phyloP scores from a whole-genome alignment of 2,888 invertebrate species.

The Drosophila kambysellisi region DNA sequence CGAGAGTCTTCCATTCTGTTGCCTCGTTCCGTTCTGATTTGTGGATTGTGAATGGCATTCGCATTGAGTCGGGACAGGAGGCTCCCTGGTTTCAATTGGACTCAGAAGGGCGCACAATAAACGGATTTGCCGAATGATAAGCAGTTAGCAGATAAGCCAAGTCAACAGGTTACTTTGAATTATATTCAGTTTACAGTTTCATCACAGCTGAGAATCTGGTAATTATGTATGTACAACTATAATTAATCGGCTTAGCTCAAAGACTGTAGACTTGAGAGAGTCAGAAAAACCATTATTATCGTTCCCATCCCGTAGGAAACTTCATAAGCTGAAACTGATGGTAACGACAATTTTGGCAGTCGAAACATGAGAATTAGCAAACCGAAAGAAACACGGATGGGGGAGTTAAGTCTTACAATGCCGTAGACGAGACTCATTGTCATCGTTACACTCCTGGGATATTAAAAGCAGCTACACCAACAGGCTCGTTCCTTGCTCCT shows the following conservation, averaged over 20 bases:
- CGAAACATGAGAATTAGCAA: not conserved
- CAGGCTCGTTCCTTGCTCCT: constrained; percentile 22
- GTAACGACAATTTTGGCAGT: not conserved
- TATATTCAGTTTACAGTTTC: not conserved
- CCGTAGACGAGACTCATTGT: constrained; percentile 36
- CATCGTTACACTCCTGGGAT: constrained; percentile 34
- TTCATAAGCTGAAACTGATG: not conserved
- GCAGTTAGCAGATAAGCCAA: constrained; percentile 1
- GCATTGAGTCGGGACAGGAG: constrained; percentile 7
- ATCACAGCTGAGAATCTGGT: not conserved
- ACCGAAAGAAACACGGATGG: not conserved
- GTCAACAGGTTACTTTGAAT: constrained; percentile 30
- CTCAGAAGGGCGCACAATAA: constrained; percentile 20
- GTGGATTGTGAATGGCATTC: constrained; percentile 11
- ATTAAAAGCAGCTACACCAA: constrained; percentile 12
- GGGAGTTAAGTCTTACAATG: constrained; percentile 2
- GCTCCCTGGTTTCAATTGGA: constrained; percentile 16
- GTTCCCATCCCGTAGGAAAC: not conserved
- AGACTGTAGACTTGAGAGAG: not conserved
- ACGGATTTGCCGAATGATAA: constrained; percentile 23
- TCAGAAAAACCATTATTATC: not conserved
- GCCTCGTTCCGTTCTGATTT: constrained; percentile 10
- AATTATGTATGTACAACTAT: not conserved
- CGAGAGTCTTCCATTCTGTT: constrained; percentile 22
- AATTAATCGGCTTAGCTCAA: constrained; percentile 12